These are phyloP conservation scores for Temnothorax curvispinosus DNA, from an alignment of 1,140 invertebrate genomes.

Conservation along the genomic window DNA sequence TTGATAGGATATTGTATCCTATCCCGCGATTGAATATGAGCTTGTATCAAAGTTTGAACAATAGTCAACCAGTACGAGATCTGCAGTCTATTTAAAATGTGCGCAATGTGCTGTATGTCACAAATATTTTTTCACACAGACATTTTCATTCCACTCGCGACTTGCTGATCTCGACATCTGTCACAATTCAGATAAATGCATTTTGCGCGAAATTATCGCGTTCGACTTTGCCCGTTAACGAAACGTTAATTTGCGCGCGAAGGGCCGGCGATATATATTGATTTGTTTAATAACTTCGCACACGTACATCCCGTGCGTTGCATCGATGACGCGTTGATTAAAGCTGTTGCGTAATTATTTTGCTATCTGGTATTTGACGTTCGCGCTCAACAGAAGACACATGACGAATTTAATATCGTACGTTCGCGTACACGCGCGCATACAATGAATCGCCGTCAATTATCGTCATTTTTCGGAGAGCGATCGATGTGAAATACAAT, in stretches of 20 bases:
- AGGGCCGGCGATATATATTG: constrained; percentile 44
- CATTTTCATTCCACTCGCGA: constrained; percentile 22
- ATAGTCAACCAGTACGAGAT: background rate
- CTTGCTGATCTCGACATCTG: constrained; percentile 29
- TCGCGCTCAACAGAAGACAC: constrained; percentile 30
- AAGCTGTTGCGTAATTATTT: constrained; percentile 55
- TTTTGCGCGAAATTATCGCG: constrained; percentile 39
- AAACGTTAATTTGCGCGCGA: constrained; percentile 49
- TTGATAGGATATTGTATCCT: background rate
- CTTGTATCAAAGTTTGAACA: background rate
- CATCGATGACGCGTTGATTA: constrained; percentile 52
- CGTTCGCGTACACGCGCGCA: background rate
- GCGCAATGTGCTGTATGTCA: background rate
- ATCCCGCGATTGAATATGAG: no score
- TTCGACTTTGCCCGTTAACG: constrained; percentile 43
- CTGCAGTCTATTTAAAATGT: background rate
- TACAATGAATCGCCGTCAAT: constrained; percentile 32
- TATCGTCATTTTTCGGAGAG: constrained; percentile 43
- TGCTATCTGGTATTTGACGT: constrained; percentile 53
- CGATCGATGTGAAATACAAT: background rate
- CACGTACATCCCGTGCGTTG: background rate
- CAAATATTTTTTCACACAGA: constrained; percentile 19
- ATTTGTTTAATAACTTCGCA: constrained; percentile 55
- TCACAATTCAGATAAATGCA: constrained; percentile 28
- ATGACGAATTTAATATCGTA: constrained; percentile 51